Evolutionary conservation across 1,140 invertebrate genomes (phyloP).

Genomic region (Chrysomallon squamiferum): DNA sequence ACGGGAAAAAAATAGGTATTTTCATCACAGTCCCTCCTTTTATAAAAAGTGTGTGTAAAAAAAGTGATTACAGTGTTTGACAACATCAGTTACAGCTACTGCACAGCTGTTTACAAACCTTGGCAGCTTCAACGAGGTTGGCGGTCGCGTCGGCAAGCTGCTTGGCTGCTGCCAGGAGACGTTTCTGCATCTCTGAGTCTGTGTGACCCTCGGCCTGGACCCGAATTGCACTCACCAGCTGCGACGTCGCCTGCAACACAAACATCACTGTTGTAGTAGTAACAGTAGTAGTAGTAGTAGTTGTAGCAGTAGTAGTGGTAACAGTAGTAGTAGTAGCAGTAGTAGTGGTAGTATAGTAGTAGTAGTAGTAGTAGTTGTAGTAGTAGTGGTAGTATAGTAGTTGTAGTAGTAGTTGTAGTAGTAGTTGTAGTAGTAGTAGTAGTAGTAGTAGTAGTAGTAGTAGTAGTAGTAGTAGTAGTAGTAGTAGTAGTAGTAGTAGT

Average conservation of each 20-base stretch:
- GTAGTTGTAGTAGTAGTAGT: conserved; percentile 12
- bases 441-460: conserved; percentile 13
- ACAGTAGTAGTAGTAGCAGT: neutral
- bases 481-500: conserved; percentile 11
- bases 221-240: conserved; percentile 91
- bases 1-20: too few relatives aligned
- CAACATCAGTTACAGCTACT: too few relatives aligned
- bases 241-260: conserved; percentile 78
- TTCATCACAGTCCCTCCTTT: too few relatives aligned
- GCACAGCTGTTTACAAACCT: too few relatives aligned
- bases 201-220: conserved; percentile 87
- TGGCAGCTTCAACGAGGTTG: conserved; percentile 93
- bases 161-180: conserved; percentile 83
- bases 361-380: too few relatives aligned
- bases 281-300: neutral
- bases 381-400: too few relatives aligned
- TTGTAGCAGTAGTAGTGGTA: neutral
- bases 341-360: too few relatives aligned
- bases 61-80: too few relatives aligned
- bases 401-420: too few relatives aligned
- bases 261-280: neutral
- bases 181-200: conserved; percentile 87
- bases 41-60: too few relatives aligned
- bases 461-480: conserved; percentile 12
- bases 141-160: conserved; percentile 94